Evolutionary conservation across 2,113 vertebrate genomes (phyloP), one percentile per base, ranked within the genome.

Genomic region (Ariopsis seemanni): DNA sequence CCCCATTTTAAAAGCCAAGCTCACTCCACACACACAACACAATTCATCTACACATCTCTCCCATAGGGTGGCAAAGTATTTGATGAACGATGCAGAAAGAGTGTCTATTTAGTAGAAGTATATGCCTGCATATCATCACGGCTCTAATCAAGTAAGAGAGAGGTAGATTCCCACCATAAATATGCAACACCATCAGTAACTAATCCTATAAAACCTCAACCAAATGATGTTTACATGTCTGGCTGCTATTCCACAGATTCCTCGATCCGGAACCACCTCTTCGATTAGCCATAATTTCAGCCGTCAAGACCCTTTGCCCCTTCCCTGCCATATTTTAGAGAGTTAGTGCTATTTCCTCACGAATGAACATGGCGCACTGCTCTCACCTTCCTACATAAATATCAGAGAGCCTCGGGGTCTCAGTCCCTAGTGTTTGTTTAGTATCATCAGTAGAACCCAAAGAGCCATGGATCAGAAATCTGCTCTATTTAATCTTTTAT

Each of bases 381-480:
- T 87, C 87, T 90, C 89, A 83, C 18, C 82, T 91, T 88, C 27
- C 89, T 87, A 87, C 25, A 83, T 65, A 90, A 90, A 90, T 83
- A 90, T 15, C 4, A 87, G 34, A 87, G 34, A 57, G 82, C 83
- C 87, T 71, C 25, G 0, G 86, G 85, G 65, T 60, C 53, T 83
- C 27, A 1, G 15, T n/a, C n/a, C 65, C 50, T 1, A 74, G 62
- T 84, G 82, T 89, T 85, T 82, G 57, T 42, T 27, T 60, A 17
- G 50, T 30, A 42, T 84, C 83, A 84, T 80, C 85, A 71, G 67
- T 5, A 57, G 71, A 58, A 30, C 22, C 72, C 27, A 60, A 69
- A 82, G n/a, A 25, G 57, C 34, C 74, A 60, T 27, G 5, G 25
- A 72, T 86, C 72, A 58, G 55, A 82, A 74, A 82, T 69, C 34